These are phyloP conservation scores for pig (Sus scrofa) DNA, from an alignment of 2,113 vertebrate species.

Conservation along the genomic window T2T-Sscrofa CM000827.6:78473001-78473500, in stretches of 20 bases:
- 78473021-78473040: neutral
- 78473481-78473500: neutral
- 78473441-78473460: neutral
- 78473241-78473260: neutral
- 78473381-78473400: conserved; percentile 10
- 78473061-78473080: neutral
- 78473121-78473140: neutral
- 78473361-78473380: conserved; percentile 39
- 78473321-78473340: neutral
- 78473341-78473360: conserved; percentile 4
- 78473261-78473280: neutral
- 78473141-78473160: conserved; percentile 27
- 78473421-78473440: neutral
- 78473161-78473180: neutral
- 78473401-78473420: neutral
- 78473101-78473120: neutral
- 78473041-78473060: neutral
- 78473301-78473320: neutral
- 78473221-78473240: neutral
- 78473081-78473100: neutral
- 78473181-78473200: neutral
- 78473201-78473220: neutral
- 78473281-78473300: neutral
- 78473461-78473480: neutral
- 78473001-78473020: neutral